These are phyloP conservation scores for Prionailurus bengalensis DNA, from an alignment of 2,113 vertebrate species.

Conservation along the genomic window DNA sequence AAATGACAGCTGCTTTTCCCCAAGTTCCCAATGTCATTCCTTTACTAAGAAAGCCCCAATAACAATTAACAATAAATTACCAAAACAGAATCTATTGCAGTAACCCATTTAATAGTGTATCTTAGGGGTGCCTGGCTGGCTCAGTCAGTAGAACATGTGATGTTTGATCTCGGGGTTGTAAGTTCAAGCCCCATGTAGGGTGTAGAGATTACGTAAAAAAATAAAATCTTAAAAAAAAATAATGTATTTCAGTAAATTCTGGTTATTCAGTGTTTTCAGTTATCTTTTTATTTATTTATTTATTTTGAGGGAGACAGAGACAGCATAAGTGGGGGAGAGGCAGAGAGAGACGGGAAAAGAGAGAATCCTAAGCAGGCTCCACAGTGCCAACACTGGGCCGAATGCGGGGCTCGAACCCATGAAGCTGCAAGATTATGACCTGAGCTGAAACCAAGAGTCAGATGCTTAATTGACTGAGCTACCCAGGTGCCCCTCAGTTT, in stretches of 20 bases:
- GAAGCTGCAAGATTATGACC: no score
- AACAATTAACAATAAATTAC: conserved; percentile 40
- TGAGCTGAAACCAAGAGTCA: no score
- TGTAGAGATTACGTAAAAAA: background rate
- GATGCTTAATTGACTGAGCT: no score
- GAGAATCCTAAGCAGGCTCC: no score
- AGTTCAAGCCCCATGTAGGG: background rate
- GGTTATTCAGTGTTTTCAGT: conserved; percentile 19
- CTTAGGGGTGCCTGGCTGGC: background rate
- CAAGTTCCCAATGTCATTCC: conserved; percentile 78
- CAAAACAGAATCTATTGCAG: background rate
- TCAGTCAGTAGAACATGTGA: background rate
- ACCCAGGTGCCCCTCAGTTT: background rate
- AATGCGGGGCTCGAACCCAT: no score
- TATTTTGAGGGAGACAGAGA: no score
- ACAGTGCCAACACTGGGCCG: no score
- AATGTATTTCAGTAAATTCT: conserved; percentile 50
- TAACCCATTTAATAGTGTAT: conserved; percentile 53
- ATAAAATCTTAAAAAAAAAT: background rate
- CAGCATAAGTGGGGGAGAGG: no score
- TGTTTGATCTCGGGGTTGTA: background rate
- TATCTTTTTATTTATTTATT: background rate
- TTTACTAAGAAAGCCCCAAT: conserved; percentile 79
- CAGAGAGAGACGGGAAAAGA: no score
- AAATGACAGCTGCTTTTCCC: conserved; percentile 85